Base-by-base conservation (phyloP, 2,113 vertebrate genomes). In the Pollachius pollachius region DNA sequence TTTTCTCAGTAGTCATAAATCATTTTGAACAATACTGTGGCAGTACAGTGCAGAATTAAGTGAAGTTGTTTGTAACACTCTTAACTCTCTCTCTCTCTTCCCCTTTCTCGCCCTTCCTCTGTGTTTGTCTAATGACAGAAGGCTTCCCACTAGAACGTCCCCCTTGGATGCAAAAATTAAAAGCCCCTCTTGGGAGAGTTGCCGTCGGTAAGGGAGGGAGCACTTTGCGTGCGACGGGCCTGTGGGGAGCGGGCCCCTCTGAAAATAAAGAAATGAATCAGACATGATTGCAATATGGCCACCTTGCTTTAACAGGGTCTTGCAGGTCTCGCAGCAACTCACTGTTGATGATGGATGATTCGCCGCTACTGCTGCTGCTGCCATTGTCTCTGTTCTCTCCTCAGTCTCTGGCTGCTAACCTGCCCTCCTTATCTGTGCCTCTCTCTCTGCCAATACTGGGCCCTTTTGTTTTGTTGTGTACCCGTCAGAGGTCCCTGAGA, bases 101-200 rank as follows among this genome's bases (percentile, higher is more conserved):
- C 5, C 9, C 37, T 48, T 9, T 48, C 41, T 48, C 12, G 12
- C 41, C 12, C 11, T 9, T 48, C 41, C 41, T 9, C 41, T 48
- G 1, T 9, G 8, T 48, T 9, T 48, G 7, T 48, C 41, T 48
- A 57, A 3, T 2, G 54, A n/a, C 54, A 17, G 54, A 57, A 56
- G 54, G 54, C 54, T 15, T n/a, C 54, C 54, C 54, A 15, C 3
- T 8, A 41, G 37, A 41, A 41, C 54, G 17, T n/a, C 54, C 15
- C 79, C 84, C 74, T 69, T 67, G 77, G 89, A 89, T 82, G 81
- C 87, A 77, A 80, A 90, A 86, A 93, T 93, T 92, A 90, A 91
- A 91, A 79, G 77, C 86, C 80, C 88, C 79, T 78, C 88, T 78
- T 78, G 70, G 78, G 87, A 86, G 88, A 88, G 75, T 71, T 76